Evolutionary conservation across 1,140 invertebrate species (phyloP).

Genomic region (Cherax destructor): DNA sequence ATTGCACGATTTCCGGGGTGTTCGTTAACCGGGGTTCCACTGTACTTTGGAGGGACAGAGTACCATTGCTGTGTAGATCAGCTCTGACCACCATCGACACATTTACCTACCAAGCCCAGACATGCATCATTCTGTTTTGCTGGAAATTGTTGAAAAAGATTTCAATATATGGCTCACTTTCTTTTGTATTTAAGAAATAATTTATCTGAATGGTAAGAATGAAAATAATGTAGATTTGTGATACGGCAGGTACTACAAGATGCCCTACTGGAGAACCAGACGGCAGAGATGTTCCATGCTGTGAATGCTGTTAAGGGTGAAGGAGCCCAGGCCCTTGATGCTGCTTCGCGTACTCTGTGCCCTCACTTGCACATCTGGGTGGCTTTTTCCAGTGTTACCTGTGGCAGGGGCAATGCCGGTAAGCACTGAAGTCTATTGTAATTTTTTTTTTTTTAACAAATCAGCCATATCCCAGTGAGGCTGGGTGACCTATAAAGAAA

Average conservation of each 20-base stretch:
- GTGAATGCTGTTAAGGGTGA: slow-evolving; percentile 80
- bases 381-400: slow-evolving; percentile 94
- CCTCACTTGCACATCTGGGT: slow-evolving; percentile 92
- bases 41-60: no score
- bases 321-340: slow-evolving; percentile 86
- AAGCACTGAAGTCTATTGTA: background rate
- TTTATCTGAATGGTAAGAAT: background rate
- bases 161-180: background rate
- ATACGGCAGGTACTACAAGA: slow-evolving; percentile 83
- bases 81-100: no score
- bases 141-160: no score
- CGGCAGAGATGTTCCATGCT: slow-evolving; percentile 78
- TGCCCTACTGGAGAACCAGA: slow-evolving; percentile 91
- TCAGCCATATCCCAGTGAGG: no score
- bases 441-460: no score
- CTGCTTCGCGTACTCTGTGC: slow-evolving; percentile 83
- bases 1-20: no score
- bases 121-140: no score
- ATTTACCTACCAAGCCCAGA: no score
- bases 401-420: slow-evolving; percentile 91
- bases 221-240: slow-evolving; percentile 75
- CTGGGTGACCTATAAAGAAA: no score
- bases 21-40: no score
- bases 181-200: slow-evolving; percentile 7
- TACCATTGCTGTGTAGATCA: no score